phyloP scores from a whole-genome alignment of 2,888 invertebrate species.

The Julus scanicus region DNA sequence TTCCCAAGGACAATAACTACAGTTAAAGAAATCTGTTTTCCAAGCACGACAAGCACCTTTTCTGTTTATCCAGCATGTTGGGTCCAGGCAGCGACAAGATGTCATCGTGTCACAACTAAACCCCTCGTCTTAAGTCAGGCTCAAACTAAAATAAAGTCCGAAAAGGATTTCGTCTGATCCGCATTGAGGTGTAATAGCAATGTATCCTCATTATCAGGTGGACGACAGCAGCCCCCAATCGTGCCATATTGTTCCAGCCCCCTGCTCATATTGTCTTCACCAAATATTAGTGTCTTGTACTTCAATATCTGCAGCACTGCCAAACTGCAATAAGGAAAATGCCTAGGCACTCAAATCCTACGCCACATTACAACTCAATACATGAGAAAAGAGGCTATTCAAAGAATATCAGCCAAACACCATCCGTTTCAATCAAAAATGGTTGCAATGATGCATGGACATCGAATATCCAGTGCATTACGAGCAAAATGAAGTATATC shows the following conservation, averaged over 20 bases:
- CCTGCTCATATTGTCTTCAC: not conserved
- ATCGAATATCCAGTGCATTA: conserved; percentile 30
- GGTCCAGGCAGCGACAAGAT: conserved; percentile 44
- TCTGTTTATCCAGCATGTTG: not conserved
- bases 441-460: conserved; percentile 41
- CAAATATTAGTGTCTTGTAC: conserved; percentile 10
- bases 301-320: not conserved
- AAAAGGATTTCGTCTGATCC: conserved; percentile 14
- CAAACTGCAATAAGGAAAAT: conserved; percentile 2
- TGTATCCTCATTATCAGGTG: conserved; percentile 36
- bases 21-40: conserved; percentile 43
- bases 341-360: not conserved
- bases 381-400: conserved; percentile 33
- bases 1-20: conserved; percentile 39
- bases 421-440: conserved; percentile 50
- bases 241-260: not conserved
- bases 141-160: conserved; percentile 41
- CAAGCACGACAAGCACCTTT: conserved; percentile 18
- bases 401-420: conserved; percentile 48
- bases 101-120: conserved; percentile 41
- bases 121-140: conserved; percentile 46
- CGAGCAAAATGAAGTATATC: conserved; percentile 26
- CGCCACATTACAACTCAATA: conserved; percentile 40
- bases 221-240: not conserved
- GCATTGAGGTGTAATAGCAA: conserved; percentile 9